Base-by-base conservation (phyloP, 1,140 invertebrate genomes). In the Drosophila navojoa region DNA sequence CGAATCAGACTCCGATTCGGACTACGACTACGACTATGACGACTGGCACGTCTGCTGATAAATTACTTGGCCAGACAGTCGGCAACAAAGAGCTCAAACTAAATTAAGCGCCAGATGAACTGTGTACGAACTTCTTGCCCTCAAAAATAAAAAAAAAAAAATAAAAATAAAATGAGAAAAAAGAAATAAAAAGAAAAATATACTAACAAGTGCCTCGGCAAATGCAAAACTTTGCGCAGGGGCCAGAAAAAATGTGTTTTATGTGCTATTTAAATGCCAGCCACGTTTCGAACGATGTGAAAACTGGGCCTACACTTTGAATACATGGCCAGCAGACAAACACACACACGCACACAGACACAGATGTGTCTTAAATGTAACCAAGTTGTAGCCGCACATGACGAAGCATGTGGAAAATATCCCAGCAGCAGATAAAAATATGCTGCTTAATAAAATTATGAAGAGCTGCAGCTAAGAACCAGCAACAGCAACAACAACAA, bases 201-300 rank as follows among this genome's bases (percentile, higher is more conserved):
- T 7, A 9, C n/a, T 16, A 44, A 44, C n/a, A 45, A 53, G 32
- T 42, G 50, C 22, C 54, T 58, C 16, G 38, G 35, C 29, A 58
- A 58, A 74, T 62, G 67, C 67, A 74, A 59, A 63, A 63, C 59
- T 69, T 70, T 58, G 57, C 66, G 57, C 71, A 52, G 52, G 40
- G 38, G 3, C 0, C 5, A 38, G 13, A 25, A n/a, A 29, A 27
- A 45, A 45, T 45, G 35, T 35, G 53, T 62, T 45, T 66, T 71
- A 71, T 57, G 42, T 58, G 45, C 49, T 60, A 86, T 85, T 86
- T 64, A 64, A 85, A 85, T 85, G 77, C 77, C 45, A 67, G 63
- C 66, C 81, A 85, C 81, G 81, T 85, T 63, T 62, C 42, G 63
- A 77, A 85, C 55, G 74, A 81, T 77, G 81, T 81, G 81, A 77